Conservation (phyloP, 2,113 vertebrate genomes). For the Suricata suricatta region DNA sequence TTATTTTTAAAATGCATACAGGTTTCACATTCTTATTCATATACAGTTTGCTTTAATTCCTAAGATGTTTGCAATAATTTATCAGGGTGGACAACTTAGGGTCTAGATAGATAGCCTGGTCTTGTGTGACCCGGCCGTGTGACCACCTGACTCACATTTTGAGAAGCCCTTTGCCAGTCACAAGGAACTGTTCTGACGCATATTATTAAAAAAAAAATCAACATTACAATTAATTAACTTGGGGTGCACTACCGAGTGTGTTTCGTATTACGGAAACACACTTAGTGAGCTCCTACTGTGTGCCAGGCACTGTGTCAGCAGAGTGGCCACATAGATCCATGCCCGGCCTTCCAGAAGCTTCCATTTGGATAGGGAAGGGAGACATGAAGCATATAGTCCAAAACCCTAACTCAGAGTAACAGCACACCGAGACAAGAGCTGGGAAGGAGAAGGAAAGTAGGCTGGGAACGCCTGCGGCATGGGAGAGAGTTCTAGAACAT, state of each 20-base stretch:
- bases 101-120: not conserved
- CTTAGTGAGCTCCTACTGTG: not conserved
- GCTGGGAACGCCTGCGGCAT: not conserved
- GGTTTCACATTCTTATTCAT: not conserved
- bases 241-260: no score
- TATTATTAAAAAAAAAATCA: not conserved
- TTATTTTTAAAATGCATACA: not conserved
- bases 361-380: not conserved
- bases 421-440: not conserved
- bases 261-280: not conserved
- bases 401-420: not conserved
- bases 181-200: not conserved
- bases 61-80: not conserved
- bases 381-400: rapidly evolving
- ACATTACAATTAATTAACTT: not conserved
- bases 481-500: not conserved
- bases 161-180: not conserved
- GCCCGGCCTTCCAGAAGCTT: not conserved
- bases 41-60: not conserved
- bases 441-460: not conserved
- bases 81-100: not conserved
- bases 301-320: not conserved
- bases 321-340: not conserved
- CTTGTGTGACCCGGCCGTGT: not conserved
- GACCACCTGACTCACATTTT: not conserved